These are phyloP conservation scores for Centropus bengalensis DNA, from an alignment of 2,113 vertebrate genomes.

Conservation along the genomic window DNA sequence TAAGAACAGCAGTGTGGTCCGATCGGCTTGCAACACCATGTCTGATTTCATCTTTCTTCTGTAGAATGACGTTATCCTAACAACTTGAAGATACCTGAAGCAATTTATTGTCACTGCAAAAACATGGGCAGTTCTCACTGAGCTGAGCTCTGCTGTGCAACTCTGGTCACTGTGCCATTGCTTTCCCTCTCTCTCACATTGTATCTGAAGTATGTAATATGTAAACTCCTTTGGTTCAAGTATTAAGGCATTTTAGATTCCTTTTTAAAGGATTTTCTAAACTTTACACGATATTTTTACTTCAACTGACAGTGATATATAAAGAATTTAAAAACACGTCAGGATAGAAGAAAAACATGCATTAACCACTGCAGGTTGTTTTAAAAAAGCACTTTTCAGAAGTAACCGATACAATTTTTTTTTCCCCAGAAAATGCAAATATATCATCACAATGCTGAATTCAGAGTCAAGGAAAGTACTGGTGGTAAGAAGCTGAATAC, in stretches of 20 bases:
- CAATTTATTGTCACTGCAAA: background rate
- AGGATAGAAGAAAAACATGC: conserved; percentile 77
- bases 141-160: background rate
- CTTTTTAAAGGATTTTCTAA: conserved; percentile 73
- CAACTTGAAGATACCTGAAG: background rate
- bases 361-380: conserved; percentile 63
- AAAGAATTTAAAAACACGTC: conserved; percentile 76
- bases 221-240: conserved; percentile 84
- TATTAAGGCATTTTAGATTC: conserved; percentile 82
- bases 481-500: conserved; percentile 71
- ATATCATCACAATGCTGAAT: conserved; percentile 64
- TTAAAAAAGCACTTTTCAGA: conserved; percentile 67
- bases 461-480: conserved; percentile 68
- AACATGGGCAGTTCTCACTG: background rate
- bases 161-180: background rate
- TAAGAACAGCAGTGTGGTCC: background rate
- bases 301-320: conserved; percentile 68
- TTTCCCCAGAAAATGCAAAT: background rate
- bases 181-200: background rate
- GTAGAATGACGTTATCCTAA: background rate
- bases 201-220: conserved; percentile 31
- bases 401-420: conserved; percentile 25
- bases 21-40: rapidly evolving
- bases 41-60: rapidly evolving
- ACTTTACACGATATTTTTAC: conserved; percentile 53